Conservation (phyloP, 2,113 vertebrate genomes). For the Meriones unguiculatus region DNA sequence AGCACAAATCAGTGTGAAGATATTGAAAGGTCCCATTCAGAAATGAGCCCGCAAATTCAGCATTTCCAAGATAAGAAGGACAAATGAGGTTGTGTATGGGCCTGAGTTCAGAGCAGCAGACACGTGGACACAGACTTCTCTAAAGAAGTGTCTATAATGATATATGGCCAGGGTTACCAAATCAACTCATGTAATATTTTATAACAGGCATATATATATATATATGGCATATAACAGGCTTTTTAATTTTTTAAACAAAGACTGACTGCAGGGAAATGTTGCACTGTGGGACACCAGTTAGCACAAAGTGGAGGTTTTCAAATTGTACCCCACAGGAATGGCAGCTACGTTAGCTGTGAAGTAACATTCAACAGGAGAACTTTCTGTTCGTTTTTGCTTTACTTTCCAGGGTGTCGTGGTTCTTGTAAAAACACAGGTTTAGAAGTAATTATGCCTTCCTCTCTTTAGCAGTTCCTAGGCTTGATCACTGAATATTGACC, state of each 20-base stretch:
- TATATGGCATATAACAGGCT: background rate
- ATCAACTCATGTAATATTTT: background rate
- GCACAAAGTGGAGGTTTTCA: background rate
- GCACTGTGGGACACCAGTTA: background rate
- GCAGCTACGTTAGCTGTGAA: background rate
- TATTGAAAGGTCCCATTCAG: background rate
- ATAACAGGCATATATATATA: background rate
- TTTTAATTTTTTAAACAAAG: background rate
- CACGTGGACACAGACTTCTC: too few relatives aligned
- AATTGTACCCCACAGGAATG: background rate
- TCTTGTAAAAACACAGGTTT: background rate
- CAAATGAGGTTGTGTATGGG: background rate
- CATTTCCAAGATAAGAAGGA: background rate
- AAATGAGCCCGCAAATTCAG: background rate
- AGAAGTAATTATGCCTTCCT: background rate
- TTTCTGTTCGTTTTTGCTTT: background rate
- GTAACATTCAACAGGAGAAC: background rate
- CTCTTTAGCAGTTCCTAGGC: background rate
- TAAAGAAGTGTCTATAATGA: background rate
- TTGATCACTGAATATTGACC: background rate
- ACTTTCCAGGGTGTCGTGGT: background rate
- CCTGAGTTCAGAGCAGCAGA: background rate
- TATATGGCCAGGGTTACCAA: background rate
- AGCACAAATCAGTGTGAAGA: background rate
- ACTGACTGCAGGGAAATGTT: background rate